Conservation (phyloP, 2,113 vertebrate genomes). For the Cepphus grylle region DNA sequence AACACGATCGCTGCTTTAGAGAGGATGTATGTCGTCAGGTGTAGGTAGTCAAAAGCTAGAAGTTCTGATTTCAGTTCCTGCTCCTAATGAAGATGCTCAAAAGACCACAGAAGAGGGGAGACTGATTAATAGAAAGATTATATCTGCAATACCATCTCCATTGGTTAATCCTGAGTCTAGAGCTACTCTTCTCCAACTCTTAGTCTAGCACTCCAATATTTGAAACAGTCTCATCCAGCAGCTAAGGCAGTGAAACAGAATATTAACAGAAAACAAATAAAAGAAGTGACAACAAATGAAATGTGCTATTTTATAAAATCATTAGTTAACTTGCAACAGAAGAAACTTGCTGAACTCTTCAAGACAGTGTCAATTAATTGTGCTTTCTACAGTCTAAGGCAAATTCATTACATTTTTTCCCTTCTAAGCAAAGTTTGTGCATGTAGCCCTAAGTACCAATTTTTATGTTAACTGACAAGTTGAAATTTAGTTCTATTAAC, state of each 20-base stretch:
- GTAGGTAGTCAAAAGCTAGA: background rate
- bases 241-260: background rate
- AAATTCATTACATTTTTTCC: background rate
- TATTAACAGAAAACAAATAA: background rate
- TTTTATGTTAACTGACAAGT: background rate
- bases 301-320: background rate
- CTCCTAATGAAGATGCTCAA: background rate
- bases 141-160: background rate
- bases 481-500: background rate
- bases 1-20: background rate
- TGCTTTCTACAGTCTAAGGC: background rate
- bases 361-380: background rate
- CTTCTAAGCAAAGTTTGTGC: background rate
- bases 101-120: background rate
- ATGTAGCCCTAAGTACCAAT: background rate
- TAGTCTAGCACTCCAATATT: background rate
- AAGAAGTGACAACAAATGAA: background rate
- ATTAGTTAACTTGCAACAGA: background rate
- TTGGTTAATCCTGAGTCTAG: background rate
- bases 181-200: background rate
- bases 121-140: background rate
- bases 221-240: background rate
- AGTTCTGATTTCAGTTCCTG: background rate
- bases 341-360: background rate
- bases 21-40: fast-evolving